A percentile compares a stretch with the other conserved stretches of the same genome.
Evolutionary conservation across 2,888 invertebrate genomes (phyloP).

Genomic region (Ichneumoninae sp.): DNA sequence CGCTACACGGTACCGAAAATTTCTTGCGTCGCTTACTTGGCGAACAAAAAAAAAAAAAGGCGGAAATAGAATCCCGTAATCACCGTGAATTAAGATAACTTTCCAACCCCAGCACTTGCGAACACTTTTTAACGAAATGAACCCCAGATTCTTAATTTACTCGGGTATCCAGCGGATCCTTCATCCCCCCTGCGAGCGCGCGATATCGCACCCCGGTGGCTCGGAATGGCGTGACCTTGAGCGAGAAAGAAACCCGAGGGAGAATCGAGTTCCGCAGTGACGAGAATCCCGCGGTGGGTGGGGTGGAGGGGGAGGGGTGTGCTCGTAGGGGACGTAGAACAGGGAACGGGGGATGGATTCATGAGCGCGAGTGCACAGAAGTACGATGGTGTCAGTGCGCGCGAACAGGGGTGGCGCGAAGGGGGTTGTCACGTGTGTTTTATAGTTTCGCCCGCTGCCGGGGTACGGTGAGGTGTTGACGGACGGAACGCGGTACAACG

Average conservation of each 20-base stretch:
- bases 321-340: slow-evolving; percentile 7
- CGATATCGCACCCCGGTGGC: background rate
- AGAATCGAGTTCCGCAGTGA: slow-evolving; percentile 43
- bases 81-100: background rate
- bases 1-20: background rate
- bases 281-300: slow-evolving; percentile 1
- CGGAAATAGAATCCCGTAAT: background rate
- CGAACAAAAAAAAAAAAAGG: background rate
- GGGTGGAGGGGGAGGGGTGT: background rate
- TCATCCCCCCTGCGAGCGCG: background rate
- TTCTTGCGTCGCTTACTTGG: background rate
- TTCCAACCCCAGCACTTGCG: background rate
- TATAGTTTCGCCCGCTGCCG: slow-evolving; percentile 81
- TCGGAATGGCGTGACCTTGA: slow-evolving; percentile 38
- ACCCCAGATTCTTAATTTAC: background rate
- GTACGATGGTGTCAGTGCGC: slow-evolving; percentile 70
- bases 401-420: slow-evolving; percentile 73
- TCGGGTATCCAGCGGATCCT: background rate
- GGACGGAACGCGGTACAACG: slow-evolving; percentile 81
- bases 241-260: slow-evolving; percentile 34
- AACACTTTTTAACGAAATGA: background rate
- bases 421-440: slow-evolving; percentile 81
- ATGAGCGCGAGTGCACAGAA: slow-evolving; percentile 36
- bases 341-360: slow-evolving; percentile 25
- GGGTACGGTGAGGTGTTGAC: slow-evolving; percentile 81